These are phyloP conservation scores for Pitta sordida DNA, from an alignment of 2,113 vertebrate species.

Conservation along the genomic window DNA sequence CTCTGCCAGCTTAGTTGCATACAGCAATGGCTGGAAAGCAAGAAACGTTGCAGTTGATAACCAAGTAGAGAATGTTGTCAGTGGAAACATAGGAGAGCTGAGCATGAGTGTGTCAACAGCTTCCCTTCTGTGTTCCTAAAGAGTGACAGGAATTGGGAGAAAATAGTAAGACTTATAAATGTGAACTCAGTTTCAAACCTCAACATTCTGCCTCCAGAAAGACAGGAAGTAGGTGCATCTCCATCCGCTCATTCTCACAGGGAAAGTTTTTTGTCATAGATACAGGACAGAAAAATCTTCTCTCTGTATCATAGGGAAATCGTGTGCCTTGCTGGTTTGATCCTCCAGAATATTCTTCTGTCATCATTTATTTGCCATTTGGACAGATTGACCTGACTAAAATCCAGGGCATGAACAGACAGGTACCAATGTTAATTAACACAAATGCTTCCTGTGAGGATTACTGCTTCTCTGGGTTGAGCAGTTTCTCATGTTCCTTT, in stretches of 20 bases:
- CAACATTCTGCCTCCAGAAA: background rate
- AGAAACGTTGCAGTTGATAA: background rate
- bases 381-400: background rate
- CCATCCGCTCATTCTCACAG: background rate
- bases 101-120: background rate
- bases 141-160: background rate
- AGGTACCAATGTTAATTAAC: background rate
- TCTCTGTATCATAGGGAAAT: background rate
- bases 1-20: background rate
- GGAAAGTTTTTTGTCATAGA: background rate
- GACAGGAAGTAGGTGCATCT: background rate
- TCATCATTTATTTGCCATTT: background rate
- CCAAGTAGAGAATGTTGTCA: no score
- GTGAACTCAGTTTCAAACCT: background rate
- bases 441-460: background rate
- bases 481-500: background rate
- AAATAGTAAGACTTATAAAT: background rate
- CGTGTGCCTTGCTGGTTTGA: background rate
- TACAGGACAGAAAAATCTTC: fast-evolving
- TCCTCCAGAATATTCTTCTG: background rate
- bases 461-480: background rate
- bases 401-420: background rate
- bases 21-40: background rate
- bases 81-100: background rate
- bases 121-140: background rate